Base-by-base conservation (phyloP, 2,888 invertebrate species). In the Cheilosia impressa region DNA sequence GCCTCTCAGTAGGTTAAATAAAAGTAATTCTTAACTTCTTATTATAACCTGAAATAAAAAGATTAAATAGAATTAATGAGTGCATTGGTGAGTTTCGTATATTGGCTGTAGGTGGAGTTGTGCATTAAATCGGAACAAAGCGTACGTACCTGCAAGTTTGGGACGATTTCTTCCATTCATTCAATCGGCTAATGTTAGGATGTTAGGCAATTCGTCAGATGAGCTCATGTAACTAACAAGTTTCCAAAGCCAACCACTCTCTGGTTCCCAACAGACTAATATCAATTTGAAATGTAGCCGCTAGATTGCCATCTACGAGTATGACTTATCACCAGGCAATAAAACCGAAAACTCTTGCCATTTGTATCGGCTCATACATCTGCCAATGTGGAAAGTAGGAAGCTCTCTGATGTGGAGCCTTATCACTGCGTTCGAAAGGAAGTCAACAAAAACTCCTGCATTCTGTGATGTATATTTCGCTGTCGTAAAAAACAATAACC, bases 401-500 rank as follows among this genome's bases (percentile, higher is more conserved):
- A 19, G 13, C 24, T 58, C 38, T 22, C 22, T 62, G 19, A 47
- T 47, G 45, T 19, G n/a, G 41, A 68, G 55, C 66, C 41, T 62
- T 66, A 31, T 68, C 66, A 45, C 24, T 19, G 19, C 53, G 22
- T 13, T 22, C 31, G 43, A 63, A 50, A 22, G 3, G 22, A 34
- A 53, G 22, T 9, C 15, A 62, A 31, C 31, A 24, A 31, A 57
- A 43, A 71, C n/a, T 31, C 65, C 65, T 73, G 79, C 79, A 79
- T 41, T 72, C 34, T 52, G 31, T 72, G 53, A 80, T 41, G 66
- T 47, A 80, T 80, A 47, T 53, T 2, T 4, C 17, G 22, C 38
- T 24, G 19, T 52, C 15, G n/a, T 57, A 76, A 69, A 76, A 55
- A 63, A 76, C 69, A 55, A 75, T 57, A 57, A 34, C 60, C 45